Evolutionary conservation across 2,113 vertebrate species (phyloP).

Genomic region (Litocranius walleri): DNA sequence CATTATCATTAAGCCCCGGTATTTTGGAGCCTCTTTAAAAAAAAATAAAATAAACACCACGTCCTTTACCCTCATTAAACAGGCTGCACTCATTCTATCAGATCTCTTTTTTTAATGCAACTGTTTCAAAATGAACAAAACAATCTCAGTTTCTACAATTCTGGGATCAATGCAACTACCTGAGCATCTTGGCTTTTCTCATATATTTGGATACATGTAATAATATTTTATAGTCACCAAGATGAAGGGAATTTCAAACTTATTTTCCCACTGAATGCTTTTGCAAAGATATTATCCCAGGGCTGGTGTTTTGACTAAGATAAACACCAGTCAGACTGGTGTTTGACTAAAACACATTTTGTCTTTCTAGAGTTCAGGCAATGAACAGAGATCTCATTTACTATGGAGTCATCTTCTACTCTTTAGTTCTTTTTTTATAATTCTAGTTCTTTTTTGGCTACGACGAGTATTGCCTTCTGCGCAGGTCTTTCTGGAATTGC

Average conservation of each 20-base stretch:
- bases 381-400: not conserved
- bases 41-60: not conserved
- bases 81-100: not conserved
- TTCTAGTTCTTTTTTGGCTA: not conserved
- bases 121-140: not conserved
- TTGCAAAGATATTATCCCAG: not conserved
- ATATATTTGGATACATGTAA: not conserved
- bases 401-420: not conserved
- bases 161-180: not conserved
- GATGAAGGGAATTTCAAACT: not conserved
- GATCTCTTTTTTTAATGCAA: not conserved
- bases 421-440: not conserved
- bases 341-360: not conserved
- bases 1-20: not conserved
- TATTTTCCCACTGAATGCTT: not conserved
- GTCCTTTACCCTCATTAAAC: not conserved
- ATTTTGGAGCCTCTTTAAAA: not conserved
- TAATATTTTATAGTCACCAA: not conserved
- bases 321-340: not conserved
- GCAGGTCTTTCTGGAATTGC: not conserved
- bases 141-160: not conserved
- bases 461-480: fast-evolving
- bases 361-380: not conserved
- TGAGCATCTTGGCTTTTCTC: not conserved
- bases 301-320: not conserved